phyloP scores from a whole-genome alignment of 2,113 vertebrate species.

The Semicossyphus pulcher region DNA sequence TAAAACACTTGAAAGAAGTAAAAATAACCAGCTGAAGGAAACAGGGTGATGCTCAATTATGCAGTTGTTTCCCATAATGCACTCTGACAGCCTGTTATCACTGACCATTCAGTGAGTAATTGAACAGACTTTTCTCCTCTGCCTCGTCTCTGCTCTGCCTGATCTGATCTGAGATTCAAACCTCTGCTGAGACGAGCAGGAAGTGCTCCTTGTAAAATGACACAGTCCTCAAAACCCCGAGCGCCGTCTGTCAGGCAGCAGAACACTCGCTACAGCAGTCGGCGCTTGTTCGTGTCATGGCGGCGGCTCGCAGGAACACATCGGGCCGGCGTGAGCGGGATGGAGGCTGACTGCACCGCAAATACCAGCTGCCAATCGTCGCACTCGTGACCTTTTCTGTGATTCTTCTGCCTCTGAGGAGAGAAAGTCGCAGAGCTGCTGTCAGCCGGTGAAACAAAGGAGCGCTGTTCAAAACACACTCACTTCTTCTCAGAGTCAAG shows the following conservation, averaged over 20 bases:
- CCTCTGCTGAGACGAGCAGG: conserved; percentile 9
- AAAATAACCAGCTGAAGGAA: not conserved
- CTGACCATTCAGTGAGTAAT: not conserved
- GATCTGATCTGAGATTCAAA: conserved; percentile 1
- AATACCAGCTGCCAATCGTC: conserved; percentile 78
- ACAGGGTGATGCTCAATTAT: conserved; percentile 1
- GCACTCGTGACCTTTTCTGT: conserved; percentile 74
- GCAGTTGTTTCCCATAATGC: conserved; percentile 25
- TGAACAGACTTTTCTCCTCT: not conserved
- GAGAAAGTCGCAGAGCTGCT: conserved; percentile 14
- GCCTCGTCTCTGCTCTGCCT: not conserved
- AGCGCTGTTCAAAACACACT: not conserved
- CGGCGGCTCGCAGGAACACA: conserved; percentile 35
- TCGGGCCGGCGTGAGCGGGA: conserved; percentile 18
- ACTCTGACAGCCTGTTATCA: conserved; percentile 5
- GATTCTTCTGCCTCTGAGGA: conserved; percentile 62
- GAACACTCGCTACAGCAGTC: conserved; percentile 20
- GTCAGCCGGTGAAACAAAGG: conserved; percentile 23
- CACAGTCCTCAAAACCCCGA: conserved; percentile 27
- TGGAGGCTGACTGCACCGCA: conserved; percentile 58
- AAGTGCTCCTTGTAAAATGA: not conserved
- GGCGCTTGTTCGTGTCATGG: conserved; percentile 44
- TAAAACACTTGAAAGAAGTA: not conserved
- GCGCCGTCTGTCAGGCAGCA: conserved; percentile 38
- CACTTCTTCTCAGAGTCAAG: not conserved